A percentile compares a stretch with the other conserved stretches of the same genome.
phyloP scores from a whole-genome alignment of 2,888 invertebrate genomes.

The Dinocampus coccinellae region DNA sequence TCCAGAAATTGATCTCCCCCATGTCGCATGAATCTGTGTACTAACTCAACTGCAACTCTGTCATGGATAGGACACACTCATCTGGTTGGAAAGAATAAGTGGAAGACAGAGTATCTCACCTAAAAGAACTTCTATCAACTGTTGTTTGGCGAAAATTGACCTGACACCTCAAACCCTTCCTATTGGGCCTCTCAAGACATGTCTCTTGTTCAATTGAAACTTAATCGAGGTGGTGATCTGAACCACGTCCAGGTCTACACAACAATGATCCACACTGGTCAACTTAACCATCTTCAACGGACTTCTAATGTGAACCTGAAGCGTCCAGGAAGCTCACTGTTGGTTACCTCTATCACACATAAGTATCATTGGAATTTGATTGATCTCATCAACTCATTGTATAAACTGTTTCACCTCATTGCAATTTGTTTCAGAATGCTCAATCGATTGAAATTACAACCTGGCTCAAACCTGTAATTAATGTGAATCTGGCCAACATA shows the following conservation, averaged over 20 bases:
- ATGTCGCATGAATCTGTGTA: slow-evolving; percentile 32
- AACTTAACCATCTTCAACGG: too few species aligned
- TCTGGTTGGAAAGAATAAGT: slow-evolving; percentile 50
- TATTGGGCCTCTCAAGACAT: slow-evolving; percentile 22
- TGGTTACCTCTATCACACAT: too few species aligned
- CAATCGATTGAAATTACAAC: too few species aligned
- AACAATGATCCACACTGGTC: neutral
- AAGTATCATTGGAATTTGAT: too few species aligned
- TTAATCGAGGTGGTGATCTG: neutral
- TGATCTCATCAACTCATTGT: too few species aligned
- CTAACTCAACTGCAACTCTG: slow-evolving; percentile 49
- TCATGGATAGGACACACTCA: slow-evolving; percentile 47
- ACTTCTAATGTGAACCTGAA: neutral
- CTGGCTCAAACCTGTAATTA: too few species aligned
- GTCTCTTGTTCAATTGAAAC: slow-evolving; percentile 4
- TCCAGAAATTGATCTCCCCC: neutral
- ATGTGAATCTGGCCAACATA: too few species aligned
- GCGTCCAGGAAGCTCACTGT: neutral
- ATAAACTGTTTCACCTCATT: too few species aligned
- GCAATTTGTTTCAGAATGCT: too few species aligned
- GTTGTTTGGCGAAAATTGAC: slow-evolving; percentile 34
- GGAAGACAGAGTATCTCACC: slow-evolving; percentile 47
- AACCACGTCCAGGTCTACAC: neutral
- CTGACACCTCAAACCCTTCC: slow-evolving; percentile 30
- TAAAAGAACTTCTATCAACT: slow-evolving; percentile 39